Conservation (phyloP, 1,140 invertebrate genomes). For the Cyclina sinensis region DNA sequence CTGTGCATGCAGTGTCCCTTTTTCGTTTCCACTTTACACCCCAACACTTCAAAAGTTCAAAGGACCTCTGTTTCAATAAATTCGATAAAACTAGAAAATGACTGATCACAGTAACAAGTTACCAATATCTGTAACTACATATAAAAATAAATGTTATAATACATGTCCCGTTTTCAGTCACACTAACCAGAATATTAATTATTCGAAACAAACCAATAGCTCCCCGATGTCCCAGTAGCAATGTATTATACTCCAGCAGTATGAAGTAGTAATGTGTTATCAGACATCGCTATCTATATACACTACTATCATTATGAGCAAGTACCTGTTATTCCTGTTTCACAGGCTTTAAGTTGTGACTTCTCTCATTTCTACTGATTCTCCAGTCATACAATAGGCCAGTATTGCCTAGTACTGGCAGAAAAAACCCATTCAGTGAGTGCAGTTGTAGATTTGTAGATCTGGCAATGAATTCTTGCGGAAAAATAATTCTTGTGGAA, state of each 20-base stretch:
- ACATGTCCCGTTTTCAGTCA: too few species aligned
- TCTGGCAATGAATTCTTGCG: not conserved
- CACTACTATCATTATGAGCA: not conserved
- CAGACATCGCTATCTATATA: not conserved
- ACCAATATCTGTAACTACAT: too few species aligned
- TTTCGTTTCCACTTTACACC: too few species aligned
- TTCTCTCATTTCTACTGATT: not conserved
- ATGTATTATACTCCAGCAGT: not conserved
- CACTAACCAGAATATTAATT: too few species aligned
- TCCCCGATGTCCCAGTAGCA: not conserved
- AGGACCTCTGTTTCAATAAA: too few species aligned
- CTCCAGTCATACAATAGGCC: not conserved
- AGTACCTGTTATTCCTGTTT: slow-evolving; percentile 36
- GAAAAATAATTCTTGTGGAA: slow-evolving; percentile 10
- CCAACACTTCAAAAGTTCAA: too few species aligned
- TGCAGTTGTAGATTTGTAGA: not conserved
- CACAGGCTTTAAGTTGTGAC: slow-evolving; percentile 21
- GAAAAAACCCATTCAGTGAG: not conserved
- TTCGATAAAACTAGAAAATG: too few species aligned
- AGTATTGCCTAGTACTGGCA: not conserved
- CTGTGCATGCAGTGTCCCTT: too few species aligned
- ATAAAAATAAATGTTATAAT: too few species aligned
- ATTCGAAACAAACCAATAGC: slow-evolving; percentile 5
- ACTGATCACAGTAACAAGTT: too few species aligned
- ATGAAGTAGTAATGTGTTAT: not conserved